Conservation (phyloP, 53 echinoderm and acorn worm species). For the Holothuria leucospilota region DNA sequence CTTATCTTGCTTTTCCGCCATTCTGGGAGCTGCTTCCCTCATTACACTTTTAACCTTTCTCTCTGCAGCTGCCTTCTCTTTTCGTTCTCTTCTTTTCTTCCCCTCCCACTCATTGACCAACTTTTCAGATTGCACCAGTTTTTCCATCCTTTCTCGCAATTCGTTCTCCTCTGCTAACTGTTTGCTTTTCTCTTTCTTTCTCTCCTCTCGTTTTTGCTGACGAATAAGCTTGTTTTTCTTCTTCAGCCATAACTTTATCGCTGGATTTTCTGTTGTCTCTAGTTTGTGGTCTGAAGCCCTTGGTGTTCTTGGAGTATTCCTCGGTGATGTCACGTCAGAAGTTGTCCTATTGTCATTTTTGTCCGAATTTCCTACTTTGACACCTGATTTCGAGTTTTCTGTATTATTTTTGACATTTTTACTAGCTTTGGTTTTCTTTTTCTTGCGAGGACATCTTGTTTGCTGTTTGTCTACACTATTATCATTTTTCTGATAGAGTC, state of each 20-base stretch:
- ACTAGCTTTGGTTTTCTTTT: slow-evolving; percentile 22
- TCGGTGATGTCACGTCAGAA: not conserved
- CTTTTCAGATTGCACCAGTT: slow-evolving; percentile 46
- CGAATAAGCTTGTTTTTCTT: slow-evolving; percentile 77
- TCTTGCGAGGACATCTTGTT: slow-evolving; percentile 1
- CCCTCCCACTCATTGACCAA: slow-evolving; percentile 46
- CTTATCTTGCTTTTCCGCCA: not conserved
- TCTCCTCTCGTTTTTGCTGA: slow-evolving; percentile 55
- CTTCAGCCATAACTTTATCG: slow-evolving; percentile 69
- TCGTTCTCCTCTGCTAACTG: slow-evolving; percentile 23
- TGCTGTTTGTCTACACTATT: not conserved
- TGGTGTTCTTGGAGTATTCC: slow-evolving; percentile 31
- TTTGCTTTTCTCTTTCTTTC: slow-evolving; percentile 57
- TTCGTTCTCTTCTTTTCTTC: slow-evolving; percentile 34
- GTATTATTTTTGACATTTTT: not conserved
- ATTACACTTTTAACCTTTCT: slow-evolving; percentile 24
- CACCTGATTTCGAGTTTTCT: slow-evolving; percentile 9
- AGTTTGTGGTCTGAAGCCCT: slow-evolving; percentile 67
- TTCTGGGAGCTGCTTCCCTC: not conserved
- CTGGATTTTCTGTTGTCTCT: slow-evolving; percentile 67
- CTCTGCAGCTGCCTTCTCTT: slow-evolving; percentile 44
- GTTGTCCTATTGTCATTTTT: too few species aligned
- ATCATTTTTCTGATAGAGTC: slow-evolving; percentile 22
- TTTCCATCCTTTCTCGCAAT: slow-evolving; percentile 35
- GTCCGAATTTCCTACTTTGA: too few species aligned